Percentiles rank a stretch among this genome's conserved stretches.
Conservation (phyloP, 2,113 vertebrate species). For the Clinocottus analis region DNA sequence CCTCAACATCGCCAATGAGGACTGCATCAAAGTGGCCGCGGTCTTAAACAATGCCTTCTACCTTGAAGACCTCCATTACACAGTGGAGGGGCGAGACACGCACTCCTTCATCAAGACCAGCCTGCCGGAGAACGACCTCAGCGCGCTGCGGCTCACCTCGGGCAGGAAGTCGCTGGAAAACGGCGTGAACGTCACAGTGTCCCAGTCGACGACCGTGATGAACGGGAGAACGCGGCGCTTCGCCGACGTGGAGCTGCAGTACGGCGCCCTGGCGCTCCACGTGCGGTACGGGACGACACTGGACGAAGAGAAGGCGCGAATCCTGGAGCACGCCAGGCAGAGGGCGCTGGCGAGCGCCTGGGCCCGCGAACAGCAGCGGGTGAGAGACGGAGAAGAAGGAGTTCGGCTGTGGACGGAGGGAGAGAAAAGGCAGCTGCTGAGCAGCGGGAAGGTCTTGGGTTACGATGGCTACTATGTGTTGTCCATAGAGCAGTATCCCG, state of each 20-base stretch:
- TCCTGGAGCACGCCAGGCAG: constrained; percentile 96
- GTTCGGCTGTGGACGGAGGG: constrained; percentile 97
- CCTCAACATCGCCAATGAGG: constrained; percentile 97
- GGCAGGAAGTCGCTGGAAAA: constrained; percentile 95
- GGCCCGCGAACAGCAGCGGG: constrained; percentile 97
- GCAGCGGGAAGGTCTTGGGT: constrained; percentile 96
- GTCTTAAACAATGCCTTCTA: constrained; percentile 97
- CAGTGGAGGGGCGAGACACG: constrained; percentile 93
- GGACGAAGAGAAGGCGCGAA: constrained; percentile 96
- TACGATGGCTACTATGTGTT: constrained; percentile 99
- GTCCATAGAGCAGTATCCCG: constrained; percentile 99
- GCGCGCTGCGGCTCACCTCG: constrained; percentile 91
- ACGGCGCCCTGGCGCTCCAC: constrained; percentile 91
- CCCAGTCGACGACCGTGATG: constrained; percentile 96
- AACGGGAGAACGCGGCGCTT: constrained; percentile 96
- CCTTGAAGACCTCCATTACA: constrained; percentile 97
- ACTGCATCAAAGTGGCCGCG: constrained; percentile 98
- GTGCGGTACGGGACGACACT: constrained; percentile 96
- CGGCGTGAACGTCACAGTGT: constrained; percentile 96
- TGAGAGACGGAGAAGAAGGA: constrained; percentile 96
- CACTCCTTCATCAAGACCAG: constrained; percentile 99
- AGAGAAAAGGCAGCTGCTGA: constrained; percentile 97
- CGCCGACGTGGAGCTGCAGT: constrained; percentile 96
- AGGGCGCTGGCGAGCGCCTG: constrained; percentile 93
- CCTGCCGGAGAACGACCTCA: constrained; percentile 95